A percentile compares a stretch with the other conserved stretches of the same genome.
Conservation (phyloP, 2,797 vertebrate species). For the Scolopax rusticola region DNA sequence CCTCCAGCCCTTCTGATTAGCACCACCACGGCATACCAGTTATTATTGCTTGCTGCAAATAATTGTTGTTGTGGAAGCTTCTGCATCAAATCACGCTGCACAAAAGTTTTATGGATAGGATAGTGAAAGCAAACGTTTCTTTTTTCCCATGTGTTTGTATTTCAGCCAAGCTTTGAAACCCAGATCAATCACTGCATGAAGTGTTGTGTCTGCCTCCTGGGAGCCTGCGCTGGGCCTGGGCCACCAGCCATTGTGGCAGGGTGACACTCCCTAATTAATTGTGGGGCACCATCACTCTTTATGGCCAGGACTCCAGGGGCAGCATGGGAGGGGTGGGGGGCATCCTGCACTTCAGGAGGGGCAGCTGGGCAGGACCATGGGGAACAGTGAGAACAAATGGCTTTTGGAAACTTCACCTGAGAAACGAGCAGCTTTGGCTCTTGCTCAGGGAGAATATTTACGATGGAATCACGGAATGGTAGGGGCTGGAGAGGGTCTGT, state of each 20-base stretch:
- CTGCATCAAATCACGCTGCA: neutral
- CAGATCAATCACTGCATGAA: neutral
- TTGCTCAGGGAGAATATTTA: neutral
- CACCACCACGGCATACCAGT: accelerated
- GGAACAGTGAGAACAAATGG: accelerated
- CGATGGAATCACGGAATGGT: neutral
- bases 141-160: neutral
- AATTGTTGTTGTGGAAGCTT: neutral
- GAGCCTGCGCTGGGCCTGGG: neutral
- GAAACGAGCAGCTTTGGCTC: neutral
- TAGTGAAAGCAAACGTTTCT: neutral
- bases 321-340: accelerated
- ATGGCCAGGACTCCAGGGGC: accelerated
- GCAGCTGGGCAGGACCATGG: accelerated
- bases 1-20: neutral
- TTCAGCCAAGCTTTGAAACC: neutral
- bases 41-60: neutral
- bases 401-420: accelerated
- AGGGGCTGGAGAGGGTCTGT: neutral
- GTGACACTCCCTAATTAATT: accelerated
- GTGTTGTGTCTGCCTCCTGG: neutral
- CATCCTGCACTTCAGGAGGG: accelerated
- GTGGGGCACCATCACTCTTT: accelerated
- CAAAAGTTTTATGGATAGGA: neutral
- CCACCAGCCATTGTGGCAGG: accelerated